These are phyloP conservation scores for Cosmorhoe ocellata DNA, from an alignment of 2,888 invertebrate genomes.

Conservation along the genomic window DNA sequence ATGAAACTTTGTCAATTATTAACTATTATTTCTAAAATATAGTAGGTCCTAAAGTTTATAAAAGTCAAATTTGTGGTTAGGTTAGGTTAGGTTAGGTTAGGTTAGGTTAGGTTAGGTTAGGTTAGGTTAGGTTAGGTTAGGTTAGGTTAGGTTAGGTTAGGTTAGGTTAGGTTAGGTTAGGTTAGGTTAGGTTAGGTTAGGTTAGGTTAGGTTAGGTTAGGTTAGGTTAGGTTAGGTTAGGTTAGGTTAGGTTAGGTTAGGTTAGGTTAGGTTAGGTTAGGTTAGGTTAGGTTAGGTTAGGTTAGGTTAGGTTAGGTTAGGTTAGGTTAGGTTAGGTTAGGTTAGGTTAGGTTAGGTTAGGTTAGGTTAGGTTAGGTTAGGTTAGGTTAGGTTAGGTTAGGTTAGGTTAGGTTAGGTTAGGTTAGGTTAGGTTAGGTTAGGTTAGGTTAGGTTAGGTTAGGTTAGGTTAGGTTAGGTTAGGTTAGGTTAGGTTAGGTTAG, in stretches of 20 bases:
- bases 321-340: conserved; percentile 33
- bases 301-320: conserved; percentile 36
- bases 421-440: conserved; percentile 36
- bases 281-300: conserved; percentile 28
- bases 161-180: conserved; percentile 25
- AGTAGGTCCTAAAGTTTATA: too few species aligned
- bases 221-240: conserved; percentile 29
- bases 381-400: conserved; percentile 35
- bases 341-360: conserved; percentile 35
- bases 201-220: conserved; percentile 30
- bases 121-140: conserved; percentile 28
- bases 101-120: conserved; percentile 32
- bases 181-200: conserved; percentile 37
- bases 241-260: conserved; percentile 22
- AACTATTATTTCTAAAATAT: too few species aligned
- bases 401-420: conserved; percentile 35
- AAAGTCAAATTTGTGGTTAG: too few species aligned
- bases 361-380: conserved; percentile 36
- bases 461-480: conserved; percentile 40
- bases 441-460: conserved; percentile 39
- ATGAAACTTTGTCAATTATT: too few species aligned
- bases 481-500: conserved; percentile 39
- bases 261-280: conserved; percentile 31
- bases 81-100: conserved; percentile 40
- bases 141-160: conserved; percentile 31